Evolutionary conservation across 2,888 invertebrate species (phyloP).

Genomic region (Megastigmus dorsalis): DNA sequence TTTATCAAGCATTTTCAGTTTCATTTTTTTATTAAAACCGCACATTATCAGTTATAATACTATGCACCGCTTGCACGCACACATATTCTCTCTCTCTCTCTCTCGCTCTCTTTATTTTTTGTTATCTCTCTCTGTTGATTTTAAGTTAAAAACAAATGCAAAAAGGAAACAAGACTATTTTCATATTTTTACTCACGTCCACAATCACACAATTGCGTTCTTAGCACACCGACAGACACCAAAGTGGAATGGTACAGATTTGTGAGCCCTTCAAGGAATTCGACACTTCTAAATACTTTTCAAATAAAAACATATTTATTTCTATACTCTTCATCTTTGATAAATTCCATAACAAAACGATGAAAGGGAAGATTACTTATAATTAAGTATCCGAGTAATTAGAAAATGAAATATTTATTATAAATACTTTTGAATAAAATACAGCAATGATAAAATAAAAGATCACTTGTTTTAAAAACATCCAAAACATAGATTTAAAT

Average conservation of each 20-base stretch:
- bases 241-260: slow-evolving; percentile 44
- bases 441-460: too few species aligned
- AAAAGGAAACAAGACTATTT: neutral
- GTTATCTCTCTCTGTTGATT: neutral
- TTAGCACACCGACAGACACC: slow-evolving; percentile 31
- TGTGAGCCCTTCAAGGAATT: slow-evolving; percentile 14
- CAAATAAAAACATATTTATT: too few species aligned
- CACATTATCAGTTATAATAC: slow-evolving; percentile 41
- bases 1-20: slow-evolving; percentile 32
- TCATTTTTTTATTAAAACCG: slow-evolving; percentile 34
- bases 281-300: slow-evolving; percentile 31
- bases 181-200: neutral
- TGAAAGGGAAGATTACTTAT: too few species aligned
- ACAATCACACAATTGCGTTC: slow-evolving; percentile 18
- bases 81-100: slow-evolving; percentile 19
- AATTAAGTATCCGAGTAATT: too few species aligned
- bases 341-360: too few species aligned
- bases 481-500: neutral
- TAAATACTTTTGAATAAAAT: too few species aligned
- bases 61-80: slow-evolving; percentile 12
- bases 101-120: neutral
- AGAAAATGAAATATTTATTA: too few species aligned
- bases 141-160: neutral
- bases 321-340: too few species aligned
- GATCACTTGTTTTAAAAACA: too few species aligned